These are phyloP conservation scores for Sakesphorus luctuosus DNA, from an alignment of 2,113 vertebrate species.

Conservation along the genomic window DNA sequence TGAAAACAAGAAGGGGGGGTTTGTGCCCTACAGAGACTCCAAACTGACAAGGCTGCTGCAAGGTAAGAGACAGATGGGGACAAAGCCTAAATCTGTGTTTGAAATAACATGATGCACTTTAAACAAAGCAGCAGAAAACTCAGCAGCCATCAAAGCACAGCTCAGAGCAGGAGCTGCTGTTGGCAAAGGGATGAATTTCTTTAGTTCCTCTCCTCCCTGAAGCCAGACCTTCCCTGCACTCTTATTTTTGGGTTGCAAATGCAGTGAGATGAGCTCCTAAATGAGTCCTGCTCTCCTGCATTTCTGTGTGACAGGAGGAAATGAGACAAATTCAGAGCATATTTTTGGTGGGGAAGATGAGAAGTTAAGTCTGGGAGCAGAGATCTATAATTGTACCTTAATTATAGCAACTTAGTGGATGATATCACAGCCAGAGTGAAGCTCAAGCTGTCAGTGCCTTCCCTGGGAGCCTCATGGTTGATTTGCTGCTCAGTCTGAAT, in stretches of 20 bases:
- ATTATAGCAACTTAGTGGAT: neutral
- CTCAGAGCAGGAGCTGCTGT: neutral
- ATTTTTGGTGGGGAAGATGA: neutral
- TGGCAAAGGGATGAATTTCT: neutral
- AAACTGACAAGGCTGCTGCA: constrained; percentile 94
- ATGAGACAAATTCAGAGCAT: neutral
- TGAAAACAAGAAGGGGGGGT: constrained; percentile 87
- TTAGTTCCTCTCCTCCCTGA: neutral
- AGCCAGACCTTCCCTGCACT: neutral
- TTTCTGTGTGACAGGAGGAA: neutral
- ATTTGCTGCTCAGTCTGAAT: neutral
- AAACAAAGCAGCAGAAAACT: neutral
- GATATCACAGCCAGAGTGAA: neutral
- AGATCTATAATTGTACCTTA: neutral
- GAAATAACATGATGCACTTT: neutral
- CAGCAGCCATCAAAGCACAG: neutral
- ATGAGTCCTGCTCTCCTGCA: neutral
- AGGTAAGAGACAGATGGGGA: constrained; percentile 73
- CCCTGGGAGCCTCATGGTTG: neutral
- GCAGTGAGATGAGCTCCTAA: neutral
- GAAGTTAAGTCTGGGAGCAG: neutral
- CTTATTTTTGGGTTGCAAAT: neutral
- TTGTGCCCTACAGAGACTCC: constrained; percentile 98
- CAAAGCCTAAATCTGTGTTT: neutral
- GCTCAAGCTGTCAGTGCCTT: neutral